Conservation (phyloP, 2,113 vertebrate species). For the Dascyllus trimaculatus region DNA sequence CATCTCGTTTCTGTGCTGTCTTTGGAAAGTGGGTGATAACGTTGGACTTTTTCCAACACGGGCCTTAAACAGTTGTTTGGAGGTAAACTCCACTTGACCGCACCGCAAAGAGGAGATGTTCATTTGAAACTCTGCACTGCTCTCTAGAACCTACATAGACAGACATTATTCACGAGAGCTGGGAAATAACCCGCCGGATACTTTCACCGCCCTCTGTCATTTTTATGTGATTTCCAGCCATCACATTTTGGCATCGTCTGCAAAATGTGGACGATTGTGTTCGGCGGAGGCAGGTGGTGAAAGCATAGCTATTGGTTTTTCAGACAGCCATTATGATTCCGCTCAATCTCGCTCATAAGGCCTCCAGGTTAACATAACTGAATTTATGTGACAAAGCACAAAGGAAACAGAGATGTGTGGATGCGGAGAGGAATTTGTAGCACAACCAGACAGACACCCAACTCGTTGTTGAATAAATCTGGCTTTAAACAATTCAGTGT, state of each 20-base stretch:
- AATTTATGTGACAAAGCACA: constrained; percentile 61
- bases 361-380: constrained; percentile 69
- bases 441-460: background rate
- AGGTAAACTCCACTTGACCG: constrained; percentile 31
- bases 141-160: constrained; percentile 20
- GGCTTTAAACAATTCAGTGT: no score
- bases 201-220: constrained; percentile 31
- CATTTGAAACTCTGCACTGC: constrained; percentile 36
- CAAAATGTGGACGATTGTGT: constrained; percentile 51
- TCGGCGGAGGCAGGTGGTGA: constrained; percentile 52
- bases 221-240: constrained; percentile 56
- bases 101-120: constrained; percentile 41
- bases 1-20: constrained; percentile 47
- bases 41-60: constrained; percentile 55
- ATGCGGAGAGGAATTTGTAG: constrained; percentile 7
- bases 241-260: constrained; percentile 55
- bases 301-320: constrained; percentile 64
- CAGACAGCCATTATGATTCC: constrained; percentile 63
- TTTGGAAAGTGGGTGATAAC: constrained; percentile 60
- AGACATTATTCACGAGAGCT: background rate
- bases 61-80: constrained; percentile 45
- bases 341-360: constrained; percentile 46
- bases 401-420: constrained; percentile 36
- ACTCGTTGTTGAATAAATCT: no score
- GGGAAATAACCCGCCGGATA: constrained; percentile 38